Conservation (phyloP, 2,888 invertebrate genomes). For the Leptinotarsa rubiginosa region DNA sequence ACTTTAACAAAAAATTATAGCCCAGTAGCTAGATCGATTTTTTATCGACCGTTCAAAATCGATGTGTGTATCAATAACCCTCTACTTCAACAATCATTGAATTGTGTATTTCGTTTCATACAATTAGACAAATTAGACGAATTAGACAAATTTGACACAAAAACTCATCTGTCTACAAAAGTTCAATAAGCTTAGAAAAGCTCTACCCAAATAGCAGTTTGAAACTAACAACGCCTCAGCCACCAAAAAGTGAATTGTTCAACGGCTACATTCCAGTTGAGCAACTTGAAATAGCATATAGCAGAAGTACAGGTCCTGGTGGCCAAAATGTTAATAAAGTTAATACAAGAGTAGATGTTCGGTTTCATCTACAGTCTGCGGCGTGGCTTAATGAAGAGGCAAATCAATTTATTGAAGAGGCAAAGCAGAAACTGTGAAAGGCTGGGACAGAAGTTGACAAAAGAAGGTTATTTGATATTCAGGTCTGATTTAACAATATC, state of each 20-base stretch:
- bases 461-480: conserved; percentile 88
- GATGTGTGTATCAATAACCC: no score
- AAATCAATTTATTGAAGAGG: no score
- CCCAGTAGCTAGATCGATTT: no score
- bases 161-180: conserved; percentile 70
- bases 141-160: no score
- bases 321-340: conserved; percentile 96
- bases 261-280: conserved; percentile 82
- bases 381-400: conserved; percentile 87
- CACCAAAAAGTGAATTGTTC: conserved; percentile 64
- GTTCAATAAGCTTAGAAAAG: conserved; percentile 78
- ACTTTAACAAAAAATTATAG: no score
- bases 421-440: conserved; percentile 74
- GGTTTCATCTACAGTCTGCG: conserved; percentile 85
- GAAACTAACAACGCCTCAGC: conserved; percentile 75
- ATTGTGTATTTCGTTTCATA: no score
- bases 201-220: conserved; percentile 80
- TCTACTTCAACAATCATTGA: no score
- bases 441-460: conserved; percentile 80
- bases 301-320: conserved; percentile 90
- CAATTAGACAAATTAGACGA: no score
- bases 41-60: no score
- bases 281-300: conserved; percentile 82
- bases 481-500: conserved; percentile 91
- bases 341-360: conserved; percentile 91